Conservation (phyloP, 2,888 invertebrate genomes). For the Torymus auratus region DNA sequence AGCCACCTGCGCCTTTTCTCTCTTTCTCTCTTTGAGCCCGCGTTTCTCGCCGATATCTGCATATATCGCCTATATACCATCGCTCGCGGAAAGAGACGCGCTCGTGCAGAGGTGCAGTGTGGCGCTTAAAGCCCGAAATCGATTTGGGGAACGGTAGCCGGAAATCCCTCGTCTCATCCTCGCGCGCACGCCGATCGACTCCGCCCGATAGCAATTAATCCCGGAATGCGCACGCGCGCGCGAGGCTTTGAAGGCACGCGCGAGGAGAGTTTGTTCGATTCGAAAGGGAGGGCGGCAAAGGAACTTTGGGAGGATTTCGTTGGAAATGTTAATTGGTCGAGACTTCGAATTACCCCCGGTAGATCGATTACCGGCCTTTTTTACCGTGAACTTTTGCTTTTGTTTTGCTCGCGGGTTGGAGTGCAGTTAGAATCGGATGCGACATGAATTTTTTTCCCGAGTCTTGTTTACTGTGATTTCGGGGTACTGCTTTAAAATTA, state of each 20-base stretch:
- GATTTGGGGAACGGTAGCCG: conserved; percentile 60
- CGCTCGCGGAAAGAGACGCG: neutral
- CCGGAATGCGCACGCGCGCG: conserved; percentile 49
- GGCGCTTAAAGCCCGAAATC: conserved; percentile 61
- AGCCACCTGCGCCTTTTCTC: conserved; percentile 72
- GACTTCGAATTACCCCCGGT: conserved; percentile 35
- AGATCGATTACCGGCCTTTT: conserved; percentile 23
- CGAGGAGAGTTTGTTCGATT: conserved; percentile 43
- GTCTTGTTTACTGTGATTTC: too few species aligned
- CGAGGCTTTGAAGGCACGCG: neutral
- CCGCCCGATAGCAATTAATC: conserved; percentile 56
- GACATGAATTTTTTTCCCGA: too few species aligned
- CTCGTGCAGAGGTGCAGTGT: conserved; percentile 59
- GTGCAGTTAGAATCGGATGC: too few species aligned
- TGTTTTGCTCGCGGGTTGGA: too few species aligned
- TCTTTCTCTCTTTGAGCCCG: conserved; percentile 13
- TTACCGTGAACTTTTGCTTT: neutral
- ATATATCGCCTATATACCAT: conserved; percentile 7
- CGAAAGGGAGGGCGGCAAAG: neutral
- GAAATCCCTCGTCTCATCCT: conserved; percentile 35
- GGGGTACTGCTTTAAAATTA: too few species aligned
- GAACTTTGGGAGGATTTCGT: conserved; percentile 34
- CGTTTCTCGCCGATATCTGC: conserved; percentile 38
- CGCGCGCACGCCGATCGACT: conserved; percentile 48
- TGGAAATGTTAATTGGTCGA: conserved; percentile 53